A percentile compares a stretch with the other conserved stretches of the same genome.
These are phyloP conservation scores for Rhabdornis inornatus DNA, from an alignment of 2,113 vertebrate species.

Conservation along the genomic window DNA sequence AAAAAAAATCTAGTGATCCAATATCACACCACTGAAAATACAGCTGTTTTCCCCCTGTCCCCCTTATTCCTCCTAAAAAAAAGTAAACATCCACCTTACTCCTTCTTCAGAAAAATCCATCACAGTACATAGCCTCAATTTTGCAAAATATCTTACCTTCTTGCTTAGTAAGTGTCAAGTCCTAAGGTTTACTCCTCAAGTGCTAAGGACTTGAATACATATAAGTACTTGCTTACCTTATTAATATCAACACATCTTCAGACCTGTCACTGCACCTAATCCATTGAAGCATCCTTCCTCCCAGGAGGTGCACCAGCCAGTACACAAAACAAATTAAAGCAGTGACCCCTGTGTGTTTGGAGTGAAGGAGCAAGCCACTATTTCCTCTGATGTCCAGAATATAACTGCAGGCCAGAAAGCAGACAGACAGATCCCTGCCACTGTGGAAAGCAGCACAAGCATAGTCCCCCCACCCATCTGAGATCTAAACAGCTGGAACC, in stretches of 20 bases:
- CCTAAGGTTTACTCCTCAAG: not conserved
- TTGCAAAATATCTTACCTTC: not conserved
- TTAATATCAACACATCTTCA: not conserved
- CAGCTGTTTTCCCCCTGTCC: not conserved
- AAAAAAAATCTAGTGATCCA: not conserved
- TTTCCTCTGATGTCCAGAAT: not conserved
- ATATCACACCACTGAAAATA: not conserved
- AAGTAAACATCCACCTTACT: not conserved
- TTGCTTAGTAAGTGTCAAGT: not conserved
- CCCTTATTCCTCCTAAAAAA: not conserved
- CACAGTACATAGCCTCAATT: not conserved
- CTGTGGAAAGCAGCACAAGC: not conserved
- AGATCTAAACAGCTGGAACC: not conserved
- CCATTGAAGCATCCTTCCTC: not conserved
- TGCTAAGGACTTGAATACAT: not conserved
- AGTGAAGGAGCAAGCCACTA: not conserved
- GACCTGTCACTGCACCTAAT: not conserved
- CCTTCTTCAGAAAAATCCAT: not conserved
- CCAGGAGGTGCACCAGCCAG: not conserved
- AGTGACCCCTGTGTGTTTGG: not conserved
- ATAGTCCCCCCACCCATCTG: rapidly evolving
- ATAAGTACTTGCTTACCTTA: not conserved
- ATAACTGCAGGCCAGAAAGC: not conserved
- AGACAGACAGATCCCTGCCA: not conserved
- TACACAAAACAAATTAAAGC: not conserved